These are phyloP conservation scores for Ophioninae sp. DNA, from an alignment of 2,888 invertebrate species.

Conservation along the genomic window DNA sequence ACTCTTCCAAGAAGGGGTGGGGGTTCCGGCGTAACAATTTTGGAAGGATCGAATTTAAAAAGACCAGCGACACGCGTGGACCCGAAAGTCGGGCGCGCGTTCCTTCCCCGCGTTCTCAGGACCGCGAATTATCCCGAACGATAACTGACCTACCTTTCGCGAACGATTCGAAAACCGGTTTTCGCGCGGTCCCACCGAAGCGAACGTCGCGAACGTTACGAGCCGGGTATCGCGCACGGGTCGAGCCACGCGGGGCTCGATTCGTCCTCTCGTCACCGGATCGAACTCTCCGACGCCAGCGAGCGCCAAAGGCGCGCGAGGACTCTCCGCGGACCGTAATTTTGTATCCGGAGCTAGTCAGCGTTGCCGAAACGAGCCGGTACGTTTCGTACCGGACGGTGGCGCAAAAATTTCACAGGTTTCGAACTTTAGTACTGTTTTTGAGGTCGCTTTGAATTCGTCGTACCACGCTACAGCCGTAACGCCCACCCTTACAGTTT, in stretches of 20 bases:
- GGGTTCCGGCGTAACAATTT: too few relatives aligned
- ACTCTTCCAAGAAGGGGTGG: too few relatives aligned
- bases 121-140: slow-evolving; percentile 61
- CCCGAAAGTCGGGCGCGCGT: slow-evolving; percentile 22
- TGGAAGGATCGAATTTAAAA: slow-evolving; percentile 17
- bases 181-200: slow-evolving; percentile 48
- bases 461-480: too few relatives aligned
- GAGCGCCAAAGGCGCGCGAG: too few relatives aligned
- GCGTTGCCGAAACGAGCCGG: too few relatives aligned
- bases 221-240: not conserved
- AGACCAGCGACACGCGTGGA: not conserved
- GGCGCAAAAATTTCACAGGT: too few relatives aligned
- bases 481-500: too few relatives aligned
- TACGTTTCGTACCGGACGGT: too few relatives aligned
- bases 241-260: not conserved
- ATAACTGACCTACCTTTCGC: slow-evolving; percentile 66
- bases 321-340: too few relatives aligned
- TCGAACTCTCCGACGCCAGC: slow-evolving; percentile 12
- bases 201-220: slow-evolving; percentile 14
- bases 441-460: too few relatives aligned
- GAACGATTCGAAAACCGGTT: slow-evolving; percentile 65
- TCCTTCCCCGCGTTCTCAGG: slow-evolving; percentile 16
- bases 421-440: too few relatives aligned
- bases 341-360: too few relatives aligned
- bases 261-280: slow-evolving; percentile 28